Evolutionary conservation across 2,113 vertebrate species (phyloP).

Genomic region (Bagarius yarrelli): DNA sequence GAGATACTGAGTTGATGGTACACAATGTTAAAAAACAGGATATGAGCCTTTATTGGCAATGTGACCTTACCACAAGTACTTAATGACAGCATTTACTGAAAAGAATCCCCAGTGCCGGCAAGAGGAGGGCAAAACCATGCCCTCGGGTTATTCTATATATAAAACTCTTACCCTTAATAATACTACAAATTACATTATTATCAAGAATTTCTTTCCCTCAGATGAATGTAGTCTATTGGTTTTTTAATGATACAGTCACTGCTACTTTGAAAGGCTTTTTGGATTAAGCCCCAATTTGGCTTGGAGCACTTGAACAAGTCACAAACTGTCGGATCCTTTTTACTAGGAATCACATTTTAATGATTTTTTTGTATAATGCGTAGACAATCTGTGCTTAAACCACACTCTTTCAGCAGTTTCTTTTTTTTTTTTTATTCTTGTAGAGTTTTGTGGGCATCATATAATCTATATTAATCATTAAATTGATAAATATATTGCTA

Average conservation of each 20-base stretch:
- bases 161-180: neutral
- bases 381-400: neutral
- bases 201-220: neutral
- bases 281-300: no score
- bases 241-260: no score
- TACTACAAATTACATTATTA: neutral
- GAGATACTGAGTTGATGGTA: slow-evolving; percentile 27
- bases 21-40: slow-evolving; percentile 54
- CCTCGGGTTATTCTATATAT: neutral
- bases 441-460: neutral
- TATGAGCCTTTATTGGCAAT: slow-evolving; percentile 37
- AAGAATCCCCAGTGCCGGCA: slow-evolving; percentile 3
- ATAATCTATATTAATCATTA: no score
- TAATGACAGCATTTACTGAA: slow-evolving; percentile 38
- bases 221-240: no score
- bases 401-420: neutral
- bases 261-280: no score
- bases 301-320: no score
- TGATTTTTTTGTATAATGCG: neutral
- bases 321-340: no score
- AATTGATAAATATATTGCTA: neutral
- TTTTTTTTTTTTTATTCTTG: neutral
- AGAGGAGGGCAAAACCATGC: neutral
- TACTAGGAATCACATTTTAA: no score
- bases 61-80: slow-evolving; percentile 41